Evolutionary conservation across 1,140 invertebrate species (phyloP).

Genomic region (Melanaphis sacchari): DNA sequence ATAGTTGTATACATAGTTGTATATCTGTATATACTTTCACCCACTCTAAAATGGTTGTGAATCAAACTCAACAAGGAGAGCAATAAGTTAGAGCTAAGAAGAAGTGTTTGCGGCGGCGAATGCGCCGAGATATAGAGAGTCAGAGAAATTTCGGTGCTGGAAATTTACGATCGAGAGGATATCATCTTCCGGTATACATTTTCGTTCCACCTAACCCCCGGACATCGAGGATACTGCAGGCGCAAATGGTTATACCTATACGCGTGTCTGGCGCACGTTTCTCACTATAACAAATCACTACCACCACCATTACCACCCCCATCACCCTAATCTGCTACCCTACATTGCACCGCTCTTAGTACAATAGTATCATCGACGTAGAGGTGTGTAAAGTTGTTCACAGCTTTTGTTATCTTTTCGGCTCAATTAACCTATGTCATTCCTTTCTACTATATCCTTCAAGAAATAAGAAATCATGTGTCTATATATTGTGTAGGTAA

Average conservation of each 20-base stretch:
- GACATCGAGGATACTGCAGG: not conserved
- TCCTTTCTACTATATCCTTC: not conserved
- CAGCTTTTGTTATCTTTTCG: slow-evolving; percentile 54
- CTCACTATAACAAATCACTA: slow-evolving; percentile 47
- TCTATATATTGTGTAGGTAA: not conserved
- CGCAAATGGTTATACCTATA: not conserved
- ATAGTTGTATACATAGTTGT: not conserved
- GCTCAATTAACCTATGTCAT: slow-evolving; percentile 54
- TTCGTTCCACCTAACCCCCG: not conserved
- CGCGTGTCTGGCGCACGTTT: slow-evolving; percentile 49
- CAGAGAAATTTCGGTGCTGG: slow-evolving; percentile 26
- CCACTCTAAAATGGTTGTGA: not conserved
- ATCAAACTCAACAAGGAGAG: slow-evolving; percentile 23
- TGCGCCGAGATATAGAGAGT: not conserved
- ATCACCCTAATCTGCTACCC: not conserved
- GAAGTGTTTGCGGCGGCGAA: slow-evolving; percentile 14
- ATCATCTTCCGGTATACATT: slow-evolving; percentile 44
- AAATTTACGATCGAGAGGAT: slow-evolving; percentile 56
- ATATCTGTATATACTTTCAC: not conserved
- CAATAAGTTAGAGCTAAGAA: slow-evolving; percentile 18
- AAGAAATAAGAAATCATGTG: not conserved
- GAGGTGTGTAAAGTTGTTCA: not conserved
- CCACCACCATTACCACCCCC: not conserved
- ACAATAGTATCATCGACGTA: not conserved
- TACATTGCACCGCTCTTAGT: not conserved